Percentiles rank a stretch among this genome's conserved stretches.
These are phyloP conservation scores for Cataglyphis livida DNA, from an alignment of 2,888 invertebrate genomes.

Conservation along the genomic window DNA sequence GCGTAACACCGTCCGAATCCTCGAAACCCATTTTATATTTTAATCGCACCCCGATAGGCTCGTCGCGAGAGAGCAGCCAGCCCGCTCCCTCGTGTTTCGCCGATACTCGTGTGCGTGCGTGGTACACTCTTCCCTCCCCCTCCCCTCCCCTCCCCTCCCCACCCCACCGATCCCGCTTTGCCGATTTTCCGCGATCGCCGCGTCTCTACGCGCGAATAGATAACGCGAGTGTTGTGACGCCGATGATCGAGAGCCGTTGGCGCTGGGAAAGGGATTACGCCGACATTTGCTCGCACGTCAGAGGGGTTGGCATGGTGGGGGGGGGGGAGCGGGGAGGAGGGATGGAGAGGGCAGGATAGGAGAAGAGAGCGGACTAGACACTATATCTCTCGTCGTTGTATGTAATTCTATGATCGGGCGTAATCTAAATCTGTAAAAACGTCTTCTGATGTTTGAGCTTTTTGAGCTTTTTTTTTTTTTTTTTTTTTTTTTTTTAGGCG, in stretches of 20 bases:
- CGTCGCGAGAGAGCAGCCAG: conserved; percentile 50
- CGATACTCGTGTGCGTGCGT: conserved; percentile 27
- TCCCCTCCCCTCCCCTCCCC: too few species aligned
- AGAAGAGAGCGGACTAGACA: conserved; percentile 29
- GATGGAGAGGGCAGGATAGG: not conserved
- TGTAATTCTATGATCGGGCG: not conserved
- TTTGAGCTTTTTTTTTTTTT: too few species aligned
- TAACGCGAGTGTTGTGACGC: conserved; percentile 42
- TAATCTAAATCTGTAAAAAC: not conserved
- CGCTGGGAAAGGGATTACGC: conserved; percentile 40
- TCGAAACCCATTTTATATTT: conserved; percentile 83
- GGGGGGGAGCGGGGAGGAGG: not conserved
- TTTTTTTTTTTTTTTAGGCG: not conserved
- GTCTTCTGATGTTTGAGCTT: not conserved
- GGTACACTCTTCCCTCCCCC: too few species aligned
- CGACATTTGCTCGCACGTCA: conserved; percentile 34
- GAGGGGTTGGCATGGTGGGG: not conserved
- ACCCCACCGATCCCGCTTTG: not conserved
- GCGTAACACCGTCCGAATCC: conserved; percentile 83
- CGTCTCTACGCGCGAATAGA: conserved; percentile 52
- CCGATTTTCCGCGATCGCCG: conserved; percentile 49
- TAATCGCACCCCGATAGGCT: conserved; percentile 81
- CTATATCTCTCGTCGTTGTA: conserved; percentile 21
- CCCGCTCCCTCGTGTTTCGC: conserved; percentile 55
- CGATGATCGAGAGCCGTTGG: conserved; percentile 43